phyloP scores from a whole-genome alignment of 1,140 invertebrate species.

The Aphelinus certus region DNA sequence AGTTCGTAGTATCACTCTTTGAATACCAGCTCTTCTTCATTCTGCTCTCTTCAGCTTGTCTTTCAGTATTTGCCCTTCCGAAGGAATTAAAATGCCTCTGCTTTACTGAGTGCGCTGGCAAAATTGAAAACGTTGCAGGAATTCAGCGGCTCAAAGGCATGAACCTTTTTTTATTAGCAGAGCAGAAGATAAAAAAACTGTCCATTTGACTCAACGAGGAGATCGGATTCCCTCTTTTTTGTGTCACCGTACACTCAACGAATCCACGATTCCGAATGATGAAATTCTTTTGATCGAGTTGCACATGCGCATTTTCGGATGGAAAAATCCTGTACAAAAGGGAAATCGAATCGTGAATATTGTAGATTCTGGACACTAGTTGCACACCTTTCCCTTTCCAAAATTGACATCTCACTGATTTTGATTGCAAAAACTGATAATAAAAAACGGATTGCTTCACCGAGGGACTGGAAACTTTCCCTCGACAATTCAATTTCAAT shows the following conservation, averaged over 20 bases:
- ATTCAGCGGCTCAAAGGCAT: not conserved
- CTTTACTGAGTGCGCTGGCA: not conserved
- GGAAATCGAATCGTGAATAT: too few species aligned
- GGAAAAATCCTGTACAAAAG: too few species aligned
- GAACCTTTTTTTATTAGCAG: not conserved
- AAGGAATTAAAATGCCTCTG: slow-evolving; percentile 8
- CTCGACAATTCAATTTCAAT: too few species aligned
- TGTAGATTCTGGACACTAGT: too few species aligned
- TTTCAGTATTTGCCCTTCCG: not conserved
- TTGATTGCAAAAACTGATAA: too few species aligned
- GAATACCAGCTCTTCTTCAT: not conserved
- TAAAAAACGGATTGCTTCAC: not conserved
- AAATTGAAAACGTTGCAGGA: slow-evolving; percentile 7
- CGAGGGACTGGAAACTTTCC: not conserved
- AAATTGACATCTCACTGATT: too few species aligned
- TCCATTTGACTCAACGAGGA: slow-evolving; percentile 11
- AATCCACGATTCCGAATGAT: not conserved
- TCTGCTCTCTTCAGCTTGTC: not conserved
- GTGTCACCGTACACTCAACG: not conserved
- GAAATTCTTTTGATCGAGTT: not conserved
- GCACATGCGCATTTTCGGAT: too few species aligned
- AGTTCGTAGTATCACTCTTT: too few species aligned
- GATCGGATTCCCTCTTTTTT: slow-evolving; percentile 5
- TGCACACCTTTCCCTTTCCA: not conserved
- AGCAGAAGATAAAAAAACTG: not conserved